A percentile compares a stretch with the other conserved stretches of the same genome.
These are phyloP conservation scores for Ptychochromis oligacanthus DNA, from an alignment of 2,113 vertebrate genomes.

Conservation along the genomic window DNA sequence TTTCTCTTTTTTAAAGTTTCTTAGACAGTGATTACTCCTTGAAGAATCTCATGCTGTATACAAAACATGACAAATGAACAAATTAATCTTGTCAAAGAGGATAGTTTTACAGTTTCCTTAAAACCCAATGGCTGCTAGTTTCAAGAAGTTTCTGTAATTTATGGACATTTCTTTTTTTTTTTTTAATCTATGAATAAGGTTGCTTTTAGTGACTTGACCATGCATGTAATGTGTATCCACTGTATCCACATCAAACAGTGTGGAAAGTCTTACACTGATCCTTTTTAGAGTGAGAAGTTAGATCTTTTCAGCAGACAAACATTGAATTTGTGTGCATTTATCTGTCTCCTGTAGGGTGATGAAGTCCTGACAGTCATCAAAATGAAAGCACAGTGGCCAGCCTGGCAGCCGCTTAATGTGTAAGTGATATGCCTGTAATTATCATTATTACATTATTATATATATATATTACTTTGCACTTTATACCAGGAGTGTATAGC, in stretches of 20 bases:
- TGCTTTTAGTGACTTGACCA: background rate
- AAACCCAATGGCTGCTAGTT: no score
- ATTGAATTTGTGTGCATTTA: constrained; percentile 12
- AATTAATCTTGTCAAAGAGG: background rate
- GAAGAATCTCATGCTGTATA: no score
- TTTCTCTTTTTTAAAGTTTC: no score
- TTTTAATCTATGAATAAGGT: background rate
- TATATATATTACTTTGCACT: background rate
- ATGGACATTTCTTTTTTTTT: background rate
- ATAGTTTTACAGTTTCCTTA: background rate
- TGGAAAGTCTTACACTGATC: background rate
- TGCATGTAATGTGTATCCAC: background rate
- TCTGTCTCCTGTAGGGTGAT: constrained; percentile 85
- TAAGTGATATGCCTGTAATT: constrained; percentile 78
- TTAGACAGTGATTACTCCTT: no score
- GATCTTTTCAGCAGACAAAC: background rate
- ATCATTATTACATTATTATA: no score
- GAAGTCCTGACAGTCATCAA: constrained; percentile 98
- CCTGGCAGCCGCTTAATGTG: constrained; percentile 98
- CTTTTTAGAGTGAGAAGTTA: background rate
- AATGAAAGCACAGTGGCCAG: constrained; percentile 99
- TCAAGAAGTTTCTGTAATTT: background rate
- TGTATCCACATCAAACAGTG: background rate
- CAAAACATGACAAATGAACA: no score
- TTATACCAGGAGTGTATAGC: background rate